These are phyloP conservation scores for Tachina lurida DNA, from an alignment of 2,888 invertebrate species.

Conservation along the genomic window DNA sequence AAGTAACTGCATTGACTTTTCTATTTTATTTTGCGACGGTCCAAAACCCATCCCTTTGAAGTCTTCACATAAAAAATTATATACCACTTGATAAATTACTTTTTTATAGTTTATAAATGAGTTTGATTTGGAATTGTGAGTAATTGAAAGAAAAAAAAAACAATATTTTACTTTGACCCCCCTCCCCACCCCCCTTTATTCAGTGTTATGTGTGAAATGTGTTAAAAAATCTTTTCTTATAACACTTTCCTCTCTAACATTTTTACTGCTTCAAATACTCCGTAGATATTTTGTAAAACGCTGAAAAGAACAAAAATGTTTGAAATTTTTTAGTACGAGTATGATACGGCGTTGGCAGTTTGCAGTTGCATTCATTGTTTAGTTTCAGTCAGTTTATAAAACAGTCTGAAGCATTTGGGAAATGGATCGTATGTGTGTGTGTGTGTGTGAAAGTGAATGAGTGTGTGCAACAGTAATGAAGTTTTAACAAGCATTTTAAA, in stretches of 20 bases:
- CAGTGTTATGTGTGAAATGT: slow-evolving; percentile 1
- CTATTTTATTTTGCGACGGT: too few relatives aligned
- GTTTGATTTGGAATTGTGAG: slow-evolving; percentile 27
- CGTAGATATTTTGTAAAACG: background rate
- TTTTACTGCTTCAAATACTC: background rate
- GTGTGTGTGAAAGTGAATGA: background rate
- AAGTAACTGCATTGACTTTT: too few relatives aligned
- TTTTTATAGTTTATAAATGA: slow-evolving; percentile 39
- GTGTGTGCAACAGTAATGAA: slow-evolving; percentile 66
- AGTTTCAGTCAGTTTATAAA: slow-evolving; percentile 6
- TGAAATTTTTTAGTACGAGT: slow-evolving; percentile 29
- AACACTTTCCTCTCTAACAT: background rate
- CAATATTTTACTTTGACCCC: background rate
- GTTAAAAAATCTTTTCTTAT: slow-evolving; percentile 21
- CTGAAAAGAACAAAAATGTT: slow-evolving; percentile 23
- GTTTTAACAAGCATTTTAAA: slow-evolving; percentile 71
- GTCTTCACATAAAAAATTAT: background rate
- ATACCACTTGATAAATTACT: slow-evolving; percentile 42
- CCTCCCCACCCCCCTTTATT: background rate
- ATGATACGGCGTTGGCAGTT: slow-evolving; percentile 16
- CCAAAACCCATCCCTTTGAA: background rate
- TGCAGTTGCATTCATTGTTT: slow-evolving; percentile 51
- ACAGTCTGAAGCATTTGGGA: background rate
- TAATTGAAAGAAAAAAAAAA: background rate
- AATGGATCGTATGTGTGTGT: background rate